Conservation (phyloP, 2,113 vertebrate species). For the Pipa parva region DNA sequence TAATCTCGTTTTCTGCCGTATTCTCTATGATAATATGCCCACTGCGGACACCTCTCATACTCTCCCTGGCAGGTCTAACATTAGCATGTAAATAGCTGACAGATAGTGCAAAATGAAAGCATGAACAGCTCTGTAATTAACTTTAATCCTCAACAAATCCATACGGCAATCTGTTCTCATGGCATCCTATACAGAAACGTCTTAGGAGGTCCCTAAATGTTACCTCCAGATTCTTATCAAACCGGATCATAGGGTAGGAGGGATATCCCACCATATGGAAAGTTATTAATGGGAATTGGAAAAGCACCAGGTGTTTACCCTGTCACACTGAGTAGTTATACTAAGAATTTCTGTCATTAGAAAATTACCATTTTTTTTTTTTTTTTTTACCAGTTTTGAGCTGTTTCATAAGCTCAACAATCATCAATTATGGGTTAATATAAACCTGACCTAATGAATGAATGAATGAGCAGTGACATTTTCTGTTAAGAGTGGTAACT, state of each 20-base stretch:
- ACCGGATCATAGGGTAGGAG: constrained; percentile 30
- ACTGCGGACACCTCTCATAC: constrained; percentile 52
- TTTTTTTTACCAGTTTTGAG: no score
- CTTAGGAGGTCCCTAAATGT: constrained; percentile 51
- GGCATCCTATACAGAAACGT: constrained; percentile 47
- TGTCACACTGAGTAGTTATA: no score
- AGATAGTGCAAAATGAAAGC: constrained; percentile 60
- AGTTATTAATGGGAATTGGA: not conserved
- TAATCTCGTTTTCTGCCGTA: constrained; percentile 51
- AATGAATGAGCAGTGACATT: no score
- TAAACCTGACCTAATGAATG: no score
- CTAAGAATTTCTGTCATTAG: no score
- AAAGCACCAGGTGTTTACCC: not conserved
- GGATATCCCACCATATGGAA: constrained; percentile 3
- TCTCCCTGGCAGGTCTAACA: constrained; percentile 54
- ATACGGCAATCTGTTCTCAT: constrained; percentile 57
- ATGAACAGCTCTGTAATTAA: constrained; percentile 68
- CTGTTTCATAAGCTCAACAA: no score
- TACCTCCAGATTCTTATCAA: constrained; percentile 44
- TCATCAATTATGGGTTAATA: no score
- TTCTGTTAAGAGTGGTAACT: no score
- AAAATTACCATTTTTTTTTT: no score
- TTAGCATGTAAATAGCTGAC: constrained; percentile 73
- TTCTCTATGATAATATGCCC: constrained; percentile 49
- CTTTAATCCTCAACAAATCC: constrained; percentile 66